A percentile compares a stretch with the other conserved stretches of the same genome.
Conservation (phyloP, 2,113 vertebrate genomes). For the Apteryx mantelli region DNA sequence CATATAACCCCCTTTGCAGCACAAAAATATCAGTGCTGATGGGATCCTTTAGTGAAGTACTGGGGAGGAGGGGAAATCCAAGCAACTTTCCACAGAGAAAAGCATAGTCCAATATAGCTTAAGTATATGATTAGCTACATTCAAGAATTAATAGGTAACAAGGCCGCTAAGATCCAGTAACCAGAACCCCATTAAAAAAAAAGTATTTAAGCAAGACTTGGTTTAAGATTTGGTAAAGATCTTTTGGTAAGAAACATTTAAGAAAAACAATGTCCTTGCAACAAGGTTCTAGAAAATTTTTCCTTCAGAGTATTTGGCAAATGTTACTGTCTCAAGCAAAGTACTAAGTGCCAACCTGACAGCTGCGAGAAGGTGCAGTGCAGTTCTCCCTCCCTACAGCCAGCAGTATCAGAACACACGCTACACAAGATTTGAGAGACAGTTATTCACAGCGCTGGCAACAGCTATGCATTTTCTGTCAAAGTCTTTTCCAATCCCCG, state of each 20-base stretch:
- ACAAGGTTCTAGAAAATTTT: fast-evolving
- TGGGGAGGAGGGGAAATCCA: not conserved
- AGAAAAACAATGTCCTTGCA: not conserved
- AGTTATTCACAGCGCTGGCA: not conserved
- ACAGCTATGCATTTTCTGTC: not conserved
- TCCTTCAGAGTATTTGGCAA: too few species aligned
- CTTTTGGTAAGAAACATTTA: fast-evolving
- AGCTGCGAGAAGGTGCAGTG: not conserved
- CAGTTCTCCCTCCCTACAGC: not conserved
- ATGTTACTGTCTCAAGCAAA: fast-evolving
- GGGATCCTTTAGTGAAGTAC: fast-evolving
- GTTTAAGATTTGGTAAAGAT: fast-evolving
- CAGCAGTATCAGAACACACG: fast-evolving
- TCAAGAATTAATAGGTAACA: not conserved
- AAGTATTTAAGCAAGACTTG: not conserved
- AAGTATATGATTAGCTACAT: fast-evolving
- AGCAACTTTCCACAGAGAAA: not conserved
- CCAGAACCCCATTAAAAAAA: fast-evolving
- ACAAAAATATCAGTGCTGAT: not conserved
- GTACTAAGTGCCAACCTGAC: fast-evolving
- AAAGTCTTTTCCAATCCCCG: fast-evolving
- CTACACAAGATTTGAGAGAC: fast-evolving
- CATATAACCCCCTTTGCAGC: not conserved
- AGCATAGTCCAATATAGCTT: not conserved
- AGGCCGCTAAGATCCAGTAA: not conserved